A percentile compares a stretch with the other conserved stretches of the same genome.
These are phyloP conservation scores for Sterna hirundo DNA, from an alignment of 2,113 vertebrate species.

Conservation along the genomic window DNA sequence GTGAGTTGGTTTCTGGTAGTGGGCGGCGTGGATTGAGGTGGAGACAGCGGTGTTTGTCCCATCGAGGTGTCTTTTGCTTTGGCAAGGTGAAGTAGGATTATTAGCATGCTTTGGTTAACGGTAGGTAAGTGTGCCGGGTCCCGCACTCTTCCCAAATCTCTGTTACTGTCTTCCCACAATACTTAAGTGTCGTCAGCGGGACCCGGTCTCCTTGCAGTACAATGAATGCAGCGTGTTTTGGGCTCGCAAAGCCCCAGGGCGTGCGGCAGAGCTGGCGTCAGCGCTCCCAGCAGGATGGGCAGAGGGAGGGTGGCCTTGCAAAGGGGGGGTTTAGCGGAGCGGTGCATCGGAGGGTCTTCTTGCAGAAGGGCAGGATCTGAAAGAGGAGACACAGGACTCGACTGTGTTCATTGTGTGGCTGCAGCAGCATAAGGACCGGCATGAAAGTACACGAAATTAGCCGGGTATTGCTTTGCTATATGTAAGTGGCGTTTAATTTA, in stretches of 20 bases:
- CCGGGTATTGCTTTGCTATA: not conserved
- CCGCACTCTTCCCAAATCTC: not conserved
- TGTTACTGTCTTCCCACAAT: not conserved
- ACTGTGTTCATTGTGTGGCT: not conserved
- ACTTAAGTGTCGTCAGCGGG: not conserved
- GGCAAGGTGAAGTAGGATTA: not conserved
- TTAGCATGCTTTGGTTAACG: not conserved
- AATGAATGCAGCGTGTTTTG: accelerated
- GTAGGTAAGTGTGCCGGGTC: not conserved
- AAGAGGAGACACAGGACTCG: accelerated
- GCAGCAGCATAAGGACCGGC: not conserved
- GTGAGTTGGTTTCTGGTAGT: not conserved
- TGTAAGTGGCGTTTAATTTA: conserved; percentile 42
- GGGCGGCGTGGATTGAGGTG: not conserved
- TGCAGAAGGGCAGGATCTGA: not conserved
- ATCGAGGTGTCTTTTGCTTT: not conserved
- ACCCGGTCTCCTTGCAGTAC: not conserved
- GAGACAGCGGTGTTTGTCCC: not conserved
- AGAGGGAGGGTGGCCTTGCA: not conserved
- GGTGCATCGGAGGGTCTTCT: not conserved
- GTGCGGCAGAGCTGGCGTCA: not conserved
- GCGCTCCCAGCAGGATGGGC: not conserved
- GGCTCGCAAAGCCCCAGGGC: not conserved
- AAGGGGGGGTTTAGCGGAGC: not conserved
- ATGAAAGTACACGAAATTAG: not conserved